A percentile compares a stretch with the other conserved stretches of the same genome.
Conservation (phyloP, 2,113 vertebrate species). For the Sinocyclocheilus anophthalmus region DNA sequence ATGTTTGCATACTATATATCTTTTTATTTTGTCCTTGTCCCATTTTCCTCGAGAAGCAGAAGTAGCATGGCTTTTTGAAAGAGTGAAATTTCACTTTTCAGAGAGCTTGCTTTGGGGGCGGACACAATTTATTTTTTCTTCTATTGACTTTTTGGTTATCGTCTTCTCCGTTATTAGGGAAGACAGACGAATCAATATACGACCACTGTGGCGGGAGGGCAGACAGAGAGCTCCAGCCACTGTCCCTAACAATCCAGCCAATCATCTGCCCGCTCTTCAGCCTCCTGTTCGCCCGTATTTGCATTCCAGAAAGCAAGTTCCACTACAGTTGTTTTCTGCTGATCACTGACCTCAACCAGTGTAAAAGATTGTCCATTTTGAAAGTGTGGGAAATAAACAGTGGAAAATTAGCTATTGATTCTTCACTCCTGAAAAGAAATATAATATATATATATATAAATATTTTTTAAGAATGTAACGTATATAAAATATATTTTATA, state of each 20-base stretch:
- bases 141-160: too few relatives aligned
- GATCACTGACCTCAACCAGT: constrained; percentile 17
- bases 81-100: constrained; percentile 43
- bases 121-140: neutral
- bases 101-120: constrained; percentile 45
- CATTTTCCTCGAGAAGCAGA: constrained; percentile 31
- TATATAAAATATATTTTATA: too few relatives aligned
- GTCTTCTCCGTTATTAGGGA: too few relatives aligned
- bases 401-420: neutral
- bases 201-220: constrained; percentile 68
- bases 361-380: neutral
- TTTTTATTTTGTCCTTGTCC: neutral
- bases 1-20: neutral
- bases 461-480: too few relatives aligned
- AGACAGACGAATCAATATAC: constrained; percentile 79
- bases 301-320: constrained; percentile 44
- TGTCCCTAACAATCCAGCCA: constrained; percentile 54
- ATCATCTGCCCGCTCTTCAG: constrained; percentile 57
- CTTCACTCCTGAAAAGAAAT: neutral
- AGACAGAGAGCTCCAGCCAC: constrained; percentile 64
- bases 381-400: neutral
- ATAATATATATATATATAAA: neutral
- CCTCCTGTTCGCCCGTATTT: constrained; percentile 45
- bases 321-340: constrained; percentile 30
- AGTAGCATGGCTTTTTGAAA: constrained; percentile 21